phyloP scores from a whole-genome alignment of 2,888 invertebrate genomes.

The Oligia latruncula region DNA sequence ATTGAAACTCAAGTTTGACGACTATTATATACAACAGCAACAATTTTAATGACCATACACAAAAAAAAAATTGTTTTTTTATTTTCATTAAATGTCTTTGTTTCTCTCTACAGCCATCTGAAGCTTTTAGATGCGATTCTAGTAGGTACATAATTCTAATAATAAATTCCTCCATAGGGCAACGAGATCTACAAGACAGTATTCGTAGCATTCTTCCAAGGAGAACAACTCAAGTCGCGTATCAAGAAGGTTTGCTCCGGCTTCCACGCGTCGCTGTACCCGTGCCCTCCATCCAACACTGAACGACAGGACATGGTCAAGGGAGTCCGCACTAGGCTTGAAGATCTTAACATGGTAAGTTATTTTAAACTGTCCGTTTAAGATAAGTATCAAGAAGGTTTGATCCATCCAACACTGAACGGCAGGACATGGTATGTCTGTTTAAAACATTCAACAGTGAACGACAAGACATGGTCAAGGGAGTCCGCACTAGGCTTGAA shows the following conservation, averaged over 20 bases:
- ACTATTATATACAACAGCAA: too few species aligned
- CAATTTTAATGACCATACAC: neutral
- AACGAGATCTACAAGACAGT: conserved; percentile 97
- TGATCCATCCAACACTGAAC: too few species aligned
- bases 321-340: conserved; percentile 96
- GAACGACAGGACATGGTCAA: conserved; percentile 97
- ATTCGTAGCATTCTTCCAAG: conserved; percentile 97
- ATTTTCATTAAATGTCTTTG: too few species aligned
- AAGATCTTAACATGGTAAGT: conserved; percentile 94
- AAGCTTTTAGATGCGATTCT: neutral
- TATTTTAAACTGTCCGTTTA: neutral
- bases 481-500: too few species aligned
- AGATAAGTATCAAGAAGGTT: neutral
- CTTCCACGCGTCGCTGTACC: conserved; percentile 97
- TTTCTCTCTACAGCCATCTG: neutral
- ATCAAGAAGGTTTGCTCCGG: conserved; percentile 98
- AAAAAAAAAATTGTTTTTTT: neutral
- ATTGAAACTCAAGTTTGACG: too few species aligned
- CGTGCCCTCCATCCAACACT: conserved; percentile 96
- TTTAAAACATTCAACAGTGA: too few species aligned
- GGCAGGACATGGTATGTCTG: too few species aligned
- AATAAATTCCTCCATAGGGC: conserved; percentile 89
- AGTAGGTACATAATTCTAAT: neutral
- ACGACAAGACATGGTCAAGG: too few species aligned
- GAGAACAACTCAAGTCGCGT: conserved; percentile 96